phyloP scores from a whole-genome alignment of 2,113 vertebrate species.

The Panthera uncia region DNA sequence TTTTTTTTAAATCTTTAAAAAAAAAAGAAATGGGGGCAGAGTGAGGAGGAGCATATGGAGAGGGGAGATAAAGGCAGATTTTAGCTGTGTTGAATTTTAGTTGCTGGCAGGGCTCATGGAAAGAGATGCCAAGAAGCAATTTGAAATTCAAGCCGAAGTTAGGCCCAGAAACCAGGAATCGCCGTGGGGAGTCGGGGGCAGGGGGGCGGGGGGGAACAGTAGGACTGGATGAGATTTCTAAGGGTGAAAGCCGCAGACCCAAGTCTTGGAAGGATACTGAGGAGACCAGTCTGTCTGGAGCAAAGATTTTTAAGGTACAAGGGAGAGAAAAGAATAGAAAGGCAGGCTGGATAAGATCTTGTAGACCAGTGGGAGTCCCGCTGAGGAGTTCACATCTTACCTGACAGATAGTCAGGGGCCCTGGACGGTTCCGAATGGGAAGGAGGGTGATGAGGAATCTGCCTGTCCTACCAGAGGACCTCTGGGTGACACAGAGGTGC shows the following conservation, averaged over 20 bases:
- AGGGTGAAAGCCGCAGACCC: not conserved
- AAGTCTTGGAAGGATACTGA: not conserved
- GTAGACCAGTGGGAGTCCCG: rapidly evolving
- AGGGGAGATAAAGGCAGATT: not conserved
- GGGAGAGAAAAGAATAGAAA: not conserved
- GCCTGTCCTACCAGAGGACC: not conserved
- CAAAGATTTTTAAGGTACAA: not conserved
- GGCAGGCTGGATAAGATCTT: not conserved
- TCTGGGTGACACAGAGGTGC: not conserved
- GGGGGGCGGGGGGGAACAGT: not conserved
- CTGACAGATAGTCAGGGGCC: too few species aligned
- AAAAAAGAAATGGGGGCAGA: too few species aligned
- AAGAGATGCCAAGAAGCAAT: not conserved
- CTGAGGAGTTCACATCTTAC: not conserved
- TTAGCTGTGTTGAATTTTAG: not conserved
- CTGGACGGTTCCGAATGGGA: not conserved
- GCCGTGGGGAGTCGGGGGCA: too few species aligned
- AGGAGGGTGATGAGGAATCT: not conserved
- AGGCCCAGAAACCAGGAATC: not conserved
- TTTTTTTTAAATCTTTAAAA: too few species aligned
- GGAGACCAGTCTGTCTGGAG: not conserved
- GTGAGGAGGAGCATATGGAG: not conserved
- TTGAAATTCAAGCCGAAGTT: not conserved
- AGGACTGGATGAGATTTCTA: not conserved
- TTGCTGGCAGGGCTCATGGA: not conserved